Evolutionary conservation across 1,140 invertebrate species (phyloP).

Genomic region (Tetragnatha versicolor): DNA sequence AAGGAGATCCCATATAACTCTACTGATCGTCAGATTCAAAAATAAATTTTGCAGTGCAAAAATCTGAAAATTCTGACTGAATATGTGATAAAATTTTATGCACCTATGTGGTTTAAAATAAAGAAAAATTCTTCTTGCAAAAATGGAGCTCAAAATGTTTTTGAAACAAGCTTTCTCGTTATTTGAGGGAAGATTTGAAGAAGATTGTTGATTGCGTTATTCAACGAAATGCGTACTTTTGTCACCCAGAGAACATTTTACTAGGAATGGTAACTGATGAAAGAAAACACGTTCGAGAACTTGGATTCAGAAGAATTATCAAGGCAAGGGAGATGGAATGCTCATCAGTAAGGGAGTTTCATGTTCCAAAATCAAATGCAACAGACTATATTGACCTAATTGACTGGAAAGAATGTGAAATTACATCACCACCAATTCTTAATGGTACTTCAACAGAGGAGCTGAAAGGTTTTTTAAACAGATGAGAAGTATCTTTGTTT

Average conservation of each 20-base stretch:
- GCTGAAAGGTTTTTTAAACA: background rate
- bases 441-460: background rate
- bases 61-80: no score
- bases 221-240: background rate
- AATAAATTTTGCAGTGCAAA: no score
- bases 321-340: background rate
- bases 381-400: background rate
- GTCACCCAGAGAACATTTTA: background rate
- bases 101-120: background rate
- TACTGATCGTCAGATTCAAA: no score
- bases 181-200: background rate
- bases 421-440: background rate
- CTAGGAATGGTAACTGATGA: background rate
- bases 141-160: background rate
- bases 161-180: background rate
- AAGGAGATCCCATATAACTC: no score
- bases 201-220: background rate
- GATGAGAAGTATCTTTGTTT: no score
- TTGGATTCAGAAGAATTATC: background rate
- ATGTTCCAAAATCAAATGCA: background rate
- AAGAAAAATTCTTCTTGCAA: background rate
- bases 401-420: no score
- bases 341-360: background rate
- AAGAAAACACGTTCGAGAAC: background rate
- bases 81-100: no score